phyloP scores from a whole-genome alignment of 2,888 invertebrate species.

The Pterostichus madidus region DNA sequence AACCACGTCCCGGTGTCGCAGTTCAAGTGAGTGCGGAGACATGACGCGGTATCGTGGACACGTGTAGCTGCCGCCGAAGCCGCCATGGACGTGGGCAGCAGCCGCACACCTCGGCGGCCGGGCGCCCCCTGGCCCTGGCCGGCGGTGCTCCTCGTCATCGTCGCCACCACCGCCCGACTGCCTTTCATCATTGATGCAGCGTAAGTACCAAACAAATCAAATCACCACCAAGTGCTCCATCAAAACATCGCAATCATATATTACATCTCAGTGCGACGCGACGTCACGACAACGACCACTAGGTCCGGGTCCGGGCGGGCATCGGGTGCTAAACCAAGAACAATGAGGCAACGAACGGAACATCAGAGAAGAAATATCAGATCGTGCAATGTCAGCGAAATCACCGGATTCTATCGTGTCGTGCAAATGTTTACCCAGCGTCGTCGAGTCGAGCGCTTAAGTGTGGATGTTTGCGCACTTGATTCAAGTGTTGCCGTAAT shows the following conservation, averaged over 20 bases:
- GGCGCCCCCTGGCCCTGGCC: conserved; percentile 79
- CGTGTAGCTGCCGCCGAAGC: conserved; percentile 71
- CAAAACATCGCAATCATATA: conserved; percentile 7
- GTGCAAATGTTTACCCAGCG: conserved; percentile 18
- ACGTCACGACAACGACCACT: conserved; percentile 1
- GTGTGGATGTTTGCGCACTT: conserved; percentile 61
- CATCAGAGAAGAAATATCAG: not conserved
- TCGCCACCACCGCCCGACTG: conserved; percentile 68
- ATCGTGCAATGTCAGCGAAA: conserved; percentile 7
- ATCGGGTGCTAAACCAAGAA: not conserved
- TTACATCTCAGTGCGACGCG: not conserved
- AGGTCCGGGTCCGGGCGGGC: too few species aligned
- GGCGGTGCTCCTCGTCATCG: conserved; percentile 70
- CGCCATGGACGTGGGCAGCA: conserved; percentile 73
- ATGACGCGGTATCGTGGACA: conserved; percentile 78
- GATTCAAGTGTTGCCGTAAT: conserved; percentile 59
- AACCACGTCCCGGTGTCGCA: conserved; percentile 75
- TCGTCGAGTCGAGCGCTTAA: not conserved
- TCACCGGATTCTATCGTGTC: not conserved
- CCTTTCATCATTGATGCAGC: conserved; percentile 77
- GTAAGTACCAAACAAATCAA: conserved; percentile 78
- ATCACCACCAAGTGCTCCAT: not conserved
- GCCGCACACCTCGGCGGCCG: conserved; percentile 76
- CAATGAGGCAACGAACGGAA: not conserved
- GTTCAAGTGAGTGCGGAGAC: conserved; percentile 72